A percentile compares a stretch with the other conserved stretches of the same genome.
Conservation (phyloP, 2,797 vertebrate genomes). For the Neosalanx taihuensis region DNA sequence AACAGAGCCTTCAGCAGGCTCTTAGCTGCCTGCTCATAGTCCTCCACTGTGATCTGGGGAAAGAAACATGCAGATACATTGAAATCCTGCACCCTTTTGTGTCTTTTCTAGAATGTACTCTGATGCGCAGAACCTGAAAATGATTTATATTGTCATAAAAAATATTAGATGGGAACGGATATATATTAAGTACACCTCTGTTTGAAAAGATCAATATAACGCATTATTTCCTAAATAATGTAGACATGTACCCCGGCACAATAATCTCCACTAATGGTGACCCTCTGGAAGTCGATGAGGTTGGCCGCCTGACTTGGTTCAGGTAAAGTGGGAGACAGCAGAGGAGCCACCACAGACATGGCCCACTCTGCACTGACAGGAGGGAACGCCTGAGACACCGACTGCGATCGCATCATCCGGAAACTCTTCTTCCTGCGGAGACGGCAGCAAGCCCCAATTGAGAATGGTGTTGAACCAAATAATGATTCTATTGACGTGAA, state of each 20-base stretch:
- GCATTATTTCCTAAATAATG: no score
- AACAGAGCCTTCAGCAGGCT: constrained; percentile 84
- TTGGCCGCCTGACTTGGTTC: constrained; percentile 35
- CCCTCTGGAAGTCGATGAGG: constrained; percentile 89
- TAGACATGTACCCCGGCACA: constrained; percentile 86
- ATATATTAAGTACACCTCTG: neutral
- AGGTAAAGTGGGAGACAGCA: constrained; percentile 57
- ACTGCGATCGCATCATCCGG: constrained; percentile 90
- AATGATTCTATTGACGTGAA: no score
- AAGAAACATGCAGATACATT: neutral
- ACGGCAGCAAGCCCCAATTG: neutral
- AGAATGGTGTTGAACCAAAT: no score
- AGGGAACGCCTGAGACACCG: constrained; percentile 83
- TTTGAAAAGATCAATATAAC: no score
- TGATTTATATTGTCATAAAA: constrained; percentile 3
- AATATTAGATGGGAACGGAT: neutral
- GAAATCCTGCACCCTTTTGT: no score
- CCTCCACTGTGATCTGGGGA: constrained; percentile 89
- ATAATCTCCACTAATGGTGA: constrained; percentile 95
- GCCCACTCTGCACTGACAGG: constrained; percentile 68
- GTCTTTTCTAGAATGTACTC: no score
- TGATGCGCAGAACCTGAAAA: neutral
- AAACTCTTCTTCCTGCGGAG: constrained; percentile 88
- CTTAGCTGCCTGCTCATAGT: constrained; percentile 90
- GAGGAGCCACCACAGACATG: constrained; percentile 48